phyloP scores from a whole-genome alignment of 2,888 invertebrate genomes.

The Esperia sulphurella region DNA sequence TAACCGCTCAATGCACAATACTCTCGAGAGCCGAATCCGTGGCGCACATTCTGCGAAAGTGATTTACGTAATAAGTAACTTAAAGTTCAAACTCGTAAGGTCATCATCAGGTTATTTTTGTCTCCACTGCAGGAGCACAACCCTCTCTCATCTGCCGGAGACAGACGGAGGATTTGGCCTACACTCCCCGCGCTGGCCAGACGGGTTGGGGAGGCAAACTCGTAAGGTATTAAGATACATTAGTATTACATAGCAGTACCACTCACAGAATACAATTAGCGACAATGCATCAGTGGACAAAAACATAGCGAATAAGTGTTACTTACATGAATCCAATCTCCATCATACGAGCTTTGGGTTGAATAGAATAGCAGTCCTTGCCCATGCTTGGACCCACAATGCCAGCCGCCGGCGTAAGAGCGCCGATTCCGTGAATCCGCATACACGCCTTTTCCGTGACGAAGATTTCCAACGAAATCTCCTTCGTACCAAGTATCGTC shows the following conservation, averaged over 20 bases:
- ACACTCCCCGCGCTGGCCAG: too few species aligned
- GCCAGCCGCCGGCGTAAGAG: slow-evolving; percentile 67
- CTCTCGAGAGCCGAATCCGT: slow-evolving; percentile 62
- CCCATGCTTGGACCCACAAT: slow-evolving; percentile 68
- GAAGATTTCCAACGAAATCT: slow-evolving; percentile 74
- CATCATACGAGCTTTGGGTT: slow-evolving; percentile 57
- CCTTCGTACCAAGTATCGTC: slow-evolving; percentile 80
- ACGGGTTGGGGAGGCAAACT: too few species aligned
- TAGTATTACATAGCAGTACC: neutral
- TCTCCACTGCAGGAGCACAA: too few species aligned
- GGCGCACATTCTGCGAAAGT: slow-evolving; percentile 53
- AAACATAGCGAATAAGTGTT: neutral
- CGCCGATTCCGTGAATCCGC: slow-evolving; percentile 59
- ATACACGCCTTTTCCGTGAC: slow-evolving; percentile 75
- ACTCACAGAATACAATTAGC: too few species aligned
- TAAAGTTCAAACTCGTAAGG: neutral
- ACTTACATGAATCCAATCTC: slow-evolving; percentile 61
- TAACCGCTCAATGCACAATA: slow-evolving; percentile 66
- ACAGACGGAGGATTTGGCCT: too few species aligned
- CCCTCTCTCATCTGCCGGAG: too few species aligned
- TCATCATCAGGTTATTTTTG: too few species aligned
- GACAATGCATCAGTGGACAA: neutral
- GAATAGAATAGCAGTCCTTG: slow-evolving; percentile 55
- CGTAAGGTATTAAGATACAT: too few species aligned
- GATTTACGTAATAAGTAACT: neutral